These are phyloP conservation scores for Homarus americanus DNA, from an alignment of 1,140 invertebrate genomes.

Conservation along the genomic window DNA sequence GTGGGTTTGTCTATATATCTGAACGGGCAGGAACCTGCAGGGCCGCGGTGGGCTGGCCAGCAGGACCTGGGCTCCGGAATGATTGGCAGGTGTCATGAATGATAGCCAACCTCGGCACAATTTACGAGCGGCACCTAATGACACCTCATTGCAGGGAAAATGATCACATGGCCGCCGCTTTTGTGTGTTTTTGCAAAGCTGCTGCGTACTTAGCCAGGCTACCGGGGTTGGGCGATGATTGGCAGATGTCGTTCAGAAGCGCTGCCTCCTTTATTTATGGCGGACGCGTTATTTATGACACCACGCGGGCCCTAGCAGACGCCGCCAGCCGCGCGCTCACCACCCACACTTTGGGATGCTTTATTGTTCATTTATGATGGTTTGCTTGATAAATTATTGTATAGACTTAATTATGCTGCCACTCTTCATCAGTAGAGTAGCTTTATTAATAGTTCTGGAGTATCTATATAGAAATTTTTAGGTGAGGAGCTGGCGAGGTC, in stretches of 20 bases:
- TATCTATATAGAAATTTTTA: conserved; percentile 41
- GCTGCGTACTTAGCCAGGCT: conserved; percentile 67
- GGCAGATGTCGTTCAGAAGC: conserved; percentile 69
- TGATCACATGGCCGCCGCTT: conserved; percentile 58
- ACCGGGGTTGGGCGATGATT: conserved; percentile 70
- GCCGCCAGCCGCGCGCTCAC: conserved; percentile 30
- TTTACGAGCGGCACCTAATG: conserved; percentile 52
- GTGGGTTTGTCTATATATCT: background rate
- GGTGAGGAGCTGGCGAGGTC: background rate
- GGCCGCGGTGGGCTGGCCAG: background rate
- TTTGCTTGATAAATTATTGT: conserved; percentile 56
- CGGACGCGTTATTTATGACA: conserved; percentile 51
- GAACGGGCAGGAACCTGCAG: background rate
- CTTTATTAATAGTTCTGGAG: conserved; percentile 43
- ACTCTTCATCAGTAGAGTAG: conserved; percentile 58
- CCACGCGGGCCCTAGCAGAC: conserved; percentile 4
- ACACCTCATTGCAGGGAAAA: conserved; percentile 63
- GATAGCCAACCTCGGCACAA: conserved; percentile 61
- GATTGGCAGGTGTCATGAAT: conserved; percentile 66
- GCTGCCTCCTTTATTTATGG: conserved; percentile 58
- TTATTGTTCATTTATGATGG: conserved; percentile 46
- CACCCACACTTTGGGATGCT: conserved; percentile 49
- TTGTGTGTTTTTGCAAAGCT: conserved; percentile 69
- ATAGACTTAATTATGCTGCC: conserved; percentile 62
- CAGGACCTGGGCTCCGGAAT: conserved; percentile 13